phyloP scores from a whole-genome alignment of 2,113 vertebrate species.

The Donacobius atricapilla region DNA sequence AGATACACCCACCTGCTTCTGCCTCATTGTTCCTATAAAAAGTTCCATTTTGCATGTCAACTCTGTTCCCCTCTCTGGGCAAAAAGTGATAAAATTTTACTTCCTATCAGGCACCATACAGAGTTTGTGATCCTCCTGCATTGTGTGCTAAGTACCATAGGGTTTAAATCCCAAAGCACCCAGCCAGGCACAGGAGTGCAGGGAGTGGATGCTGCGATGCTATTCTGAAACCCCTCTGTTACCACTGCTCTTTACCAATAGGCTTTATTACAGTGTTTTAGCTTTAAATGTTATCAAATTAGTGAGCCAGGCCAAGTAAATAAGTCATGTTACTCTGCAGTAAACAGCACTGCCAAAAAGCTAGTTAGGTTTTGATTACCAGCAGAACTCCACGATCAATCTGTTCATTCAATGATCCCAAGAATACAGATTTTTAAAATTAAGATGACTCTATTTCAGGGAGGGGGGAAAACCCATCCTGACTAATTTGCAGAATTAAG shows the following conservation, averaged over 20 bases:
- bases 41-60: not conserved
- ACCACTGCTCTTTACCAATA: not conserved
- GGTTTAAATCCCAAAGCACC: not conserved
- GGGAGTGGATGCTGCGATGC: not conserved
- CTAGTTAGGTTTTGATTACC: slow-evolving; percentile 66
- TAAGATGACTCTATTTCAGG: slow-evolving; percentile 47
- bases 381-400: slow-evolving; percentile 60
- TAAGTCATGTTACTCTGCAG: slow-evolving; percentile 47
- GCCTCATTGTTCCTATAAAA: not conserved
- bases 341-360: slow-evolving; percentile 62
- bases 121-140: not conserved
- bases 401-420: slow-evolving; percentile 57
- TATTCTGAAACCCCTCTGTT: not conserved
- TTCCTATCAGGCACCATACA: not conserved
- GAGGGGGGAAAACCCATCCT: not conserved
- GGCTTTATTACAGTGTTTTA: slow-evolving; percentile 19
- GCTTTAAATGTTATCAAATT: slow-evolving; percentile 56
- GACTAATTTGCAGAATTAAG: slow-evolving; percentile 71
- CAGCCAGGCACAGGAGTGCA: not conserved
- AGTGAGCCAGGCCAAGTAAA: slow-evolving; percentile 55
- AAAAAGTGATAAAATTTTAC: not conserved
- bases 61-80: not conserved
- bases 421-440: slow-evolving; percentile 58
- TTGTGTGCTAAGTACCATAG: not conserved
- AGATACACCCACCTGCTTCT: not conserved